Evolutionary conservation across 2,888 invertebrate species (phyloP), one percentile per base, ranked within the genome.

Genomic region (Ophion ellenae): DNA sequence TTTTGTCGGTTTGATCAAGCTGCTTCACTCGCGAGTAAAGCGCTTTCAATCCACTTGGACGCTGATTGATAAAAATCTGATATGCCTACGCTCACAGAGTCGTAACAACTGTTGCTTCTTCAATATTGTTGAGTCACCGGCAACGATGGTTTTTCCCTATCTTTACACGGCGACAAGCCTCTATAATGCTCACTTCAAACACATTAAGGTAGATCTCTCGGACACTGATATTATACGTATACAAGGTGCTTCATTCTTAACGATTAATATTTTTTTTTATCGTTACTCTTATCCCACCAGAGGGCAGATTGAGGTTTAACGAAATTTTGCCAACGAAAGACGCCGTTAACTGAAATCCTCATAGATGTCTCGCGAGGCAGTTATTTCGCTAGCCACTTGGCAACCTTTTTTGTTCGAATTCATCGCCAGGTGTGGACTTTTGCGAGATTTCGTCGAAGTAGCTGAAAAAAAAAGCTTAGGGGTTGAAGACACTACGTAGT

Each of bases 121-220:
- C 14, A 53, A 17, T 53, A 14, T 53, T 53, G 14, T 53, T 53
- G 53, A 53, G 53, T 53, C 36, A 17, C 9, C 17, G 24, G 40
- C 40, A 40, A 40, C 40, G 9, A 7, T 9, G 0, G 61, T 76
- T 75, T 63, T 45, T 9, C 45, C 17, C n/a, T 64, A 47, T 53
- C 66, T 20, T 66, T 74, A 61, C 14, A 59, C 70, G 66, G 69
- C 73, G 67, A 69, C 45, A 86, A 81, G 70, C 40, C 82, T 53
- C 53, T 64, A 63, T 57, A 67, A 71, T 69, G 53, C 73, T 77
- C 77, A 81, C 86, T 88, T 90, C 85, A 91, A 92, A 91, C 91
- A 92, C 92, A 90, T 90, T 86, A 83, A 89, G 89, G 87, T 92
- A 90, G 89, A 90, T 91, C 89, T 92, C 89, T 90, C 89, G 85